Evolutionary conservation across 2,113 vertebrate species (phyloP), one percentile per base, ranked within the genome.

Genomic region (Scomber colias): DNA sequence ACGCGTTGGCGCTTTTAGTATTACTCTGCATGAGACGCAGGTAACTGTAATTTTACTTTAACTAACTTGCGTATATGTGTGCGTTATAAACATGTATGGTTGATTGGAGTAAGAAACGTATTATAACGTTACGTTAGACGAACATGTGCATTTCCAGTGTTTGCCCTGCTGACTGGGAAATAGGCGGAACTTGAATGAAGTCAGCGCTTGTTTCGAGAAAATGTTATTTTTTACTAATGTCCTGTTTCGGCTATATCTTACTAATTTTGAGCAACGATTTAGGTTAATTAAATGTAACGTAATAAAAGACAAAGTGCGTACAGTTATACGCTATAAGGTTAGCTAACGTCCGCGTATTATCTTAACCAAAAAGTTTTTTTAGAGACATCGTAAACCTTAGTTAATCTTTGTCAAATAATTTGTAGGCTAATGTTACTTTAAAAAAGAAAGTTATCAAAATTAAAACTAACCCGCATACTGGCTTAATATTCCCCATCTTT

Each of bases 101-200:
- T 44, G 0, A 1, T 53, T 10, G 1, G 16, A 19, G n/a, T 1
- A 4, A 1, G 15, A 13, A 45, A 53, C n/a, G 19, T 31, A 19
- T n/a, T 4, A 14, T 10, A 40, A 40, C 35, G 51, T 60, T 55
- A 61, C 5, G 5, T 0, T n/a, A 6, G 5, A 12, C 2, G 13
- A 63, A 70, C 73, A 77, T 84, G 82, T 84, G 80, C 44, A 77
- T 81, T 65, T 71, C 44, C 30, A 77, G 4, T 79, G 68, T 86
- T 87, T 79, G 55, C 24, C 3, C 71, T 56, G 3, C 5, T 8
- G 10, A 44, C 35, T 46, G 72, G 56, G 67, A 89, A 81, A 83
- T 54, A 86, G 77, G 83, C 84, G 83, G 84, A 90, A 84, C 79
- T 80, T 83, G 12, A 72, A 51, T 72, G 31, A 75, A 82, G 69